Base-by-base conservation (phyloP, 2,113 vertebrate genomes). In the Dicentrarchus labrax region DNA sequence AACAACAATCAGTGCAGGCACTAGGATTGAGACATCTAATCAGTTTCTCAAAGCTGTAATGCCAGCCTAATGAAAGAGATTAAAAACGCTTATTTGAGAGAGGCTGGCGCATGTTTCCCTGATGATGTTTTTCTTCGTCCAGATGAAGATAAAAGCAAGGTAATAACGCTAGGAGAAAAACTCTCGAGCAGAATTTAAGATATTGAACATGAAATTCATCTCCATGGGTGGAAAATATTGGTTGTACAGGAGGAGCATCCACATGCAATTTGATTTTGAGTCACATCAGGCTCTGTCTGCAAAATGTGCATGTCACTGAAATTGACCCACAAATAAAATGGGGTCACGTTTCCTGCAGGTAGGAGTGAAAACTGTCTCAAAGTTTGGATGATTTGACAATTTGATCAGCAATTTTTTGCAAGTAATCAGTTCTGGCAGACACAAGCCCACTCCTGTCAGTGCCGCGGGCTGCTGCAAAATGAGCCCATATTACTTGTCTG, bases 41-140 rank as follows among this genome's bases (percentile, higher is more conserved):
- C 91, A 92, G 78, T 74, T 83, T 79, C 85, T 90, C 76, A 24
- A 60, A 90, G 91, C 82, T 47, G 48, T 86, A 91, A 87, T 83
- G 76, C 92, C 85, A 60, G 65, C 71, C 84, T 92, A 93, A 93
- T 94, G 92, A 93, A 93, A 85, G 78, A 86, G 89, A 90, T 92
- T 89, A 91, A 90, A 91, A 89, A 84, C 2, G 67, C 78, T 77
- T 85, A 83, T 90, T 86, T 82, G 80, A 82, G 83, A 82, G 82
- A 79, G 80, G 76, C 78, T 7, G 24, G 50, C 16, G 19, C 60
- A 5, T 53, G 78, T 76, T 64, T 82, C 51, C 67, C 57, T 83
- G 45, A 82, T 79, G 72, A 82, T 86, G 71, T 79, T 85, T 88
- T 78, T 66, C 53, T 77, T 76, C 41, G 17, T 45, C 11, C 12